phyloP scores from a whole-genome alignment of 2,888 invertebrate genomes.

The Coleophora flavipennella region DNA sequence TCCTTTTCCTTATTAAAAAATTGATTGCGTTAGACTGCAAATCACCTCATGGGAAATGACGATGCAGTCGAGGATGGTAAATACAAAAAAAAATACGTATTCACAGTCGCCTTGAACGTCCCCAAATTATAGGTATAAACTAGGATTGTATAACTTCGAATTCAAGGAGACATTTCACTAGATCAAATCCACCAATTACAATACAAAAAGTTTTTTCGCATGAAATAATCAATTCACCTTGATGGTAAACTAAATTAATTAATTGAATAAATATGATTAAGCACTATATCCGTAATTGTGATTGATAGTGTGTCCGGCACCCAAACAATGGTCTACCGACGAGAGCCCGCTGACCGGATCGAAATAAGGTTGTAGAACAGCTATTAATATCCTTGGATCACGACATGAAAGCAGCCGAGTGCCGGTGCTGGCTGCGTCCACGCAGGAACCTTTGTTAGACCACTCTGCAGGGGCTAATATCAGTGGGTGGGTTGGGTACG shows the following conservation, averaged over 20 bases:
- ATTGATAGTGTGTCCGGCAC: slow-evolving; percentile 42
- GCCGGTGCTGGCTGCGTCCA: slow-evolving; percentile 22
- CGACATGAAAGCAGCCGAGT: slow-evolving; percentile 39
- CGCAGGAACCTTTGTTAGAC: slow-evolving; percentile 18
- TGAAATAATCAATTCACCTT: slow-evolving; percentile 32
- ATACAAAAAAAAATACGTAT: no score
- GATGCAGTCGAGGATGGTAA: no score
- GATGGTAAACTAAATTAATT: slow-evolving; percentile 52
- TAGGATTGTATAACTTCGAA: no score
- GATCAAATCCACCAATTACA: not conserved
- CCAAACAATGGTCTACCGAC: slow-evolving; percentile 25
- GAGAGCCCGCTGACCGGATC: slow-evolving; percentile 31
- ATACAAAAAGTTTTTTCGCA: slow-evolving; percentile 4
- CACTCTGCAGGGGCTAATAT: slow-evolving; percentile 10
- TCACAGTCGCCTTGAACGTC: no score
- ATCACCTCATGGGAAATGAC: no score
- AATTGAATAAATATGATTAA: slow-evolving; percentile 58
- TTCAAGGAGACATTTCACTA: slow-evolving; percentile 1
- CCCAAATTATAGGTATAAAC: no score
- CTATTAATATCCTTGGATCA: slow-evolving; percentile 42
- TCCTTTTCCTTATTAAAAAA: no score
- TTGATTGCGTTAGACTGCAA: no score
- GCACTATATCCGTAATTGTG: slow-evolving; percentile 63
- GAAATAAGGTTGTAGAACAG: slow-evolving; percentile 26
- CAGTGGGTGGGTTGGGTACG: not conserved